A percentile compares a stretch with the other conserved stretches of the same genome.
Conservation (phyloP, 2,113 vertebrate genomes). For the Notechis scutatus region DNA sequence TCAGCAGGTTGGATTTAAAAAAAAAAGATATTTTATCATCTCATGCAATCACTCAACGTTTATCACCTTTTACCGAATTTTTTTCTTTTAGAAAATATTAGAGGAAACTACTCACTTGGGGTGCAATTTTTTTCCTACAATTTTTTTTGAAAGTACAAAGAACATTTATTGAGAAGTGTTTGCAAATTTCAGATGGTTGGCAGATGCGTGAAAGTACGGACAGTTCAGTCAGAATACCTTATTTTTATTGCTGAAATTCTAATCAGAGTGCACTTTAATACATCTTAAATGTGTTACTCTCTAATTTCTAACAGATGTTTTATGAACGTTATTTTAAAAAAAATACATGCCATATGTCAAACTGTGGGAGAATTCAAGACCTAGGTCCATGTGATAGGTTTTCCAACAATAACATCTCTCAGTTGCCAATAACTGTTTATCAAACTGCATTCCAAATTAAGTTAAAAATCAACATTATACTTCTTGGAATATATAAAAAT, state of each 20-base stretch:
- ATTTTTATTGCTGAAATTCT: constrained; percentile 67
- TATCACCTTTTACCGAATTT: neutral
- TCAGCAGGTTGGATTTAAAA: neutral
- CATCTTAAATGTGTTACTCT: constrained; percentile 66
- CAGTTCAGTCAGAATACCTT: constrained; percentile 63
- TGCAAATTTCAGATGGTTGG: constrained; percentile 58
- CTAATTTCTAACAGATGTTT: constrained; percentile 72
- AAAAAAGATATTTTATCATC: neutral
- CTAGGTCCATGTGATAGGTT: constrained; percentile 50
- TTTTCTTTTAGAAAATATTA: neutral
- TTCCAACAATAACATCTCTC: constrained; percentile 59
- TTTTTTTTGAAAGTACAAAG: constrained; percentile 41
- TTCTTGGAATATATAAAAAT: constrained; percentile 49
- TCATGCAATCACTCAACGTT: neutral
- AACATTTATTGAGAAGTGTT: constrained; percentile 51
- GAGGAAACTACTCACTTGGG: neutral
- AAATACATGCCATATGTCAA: constrained; percentile 53
- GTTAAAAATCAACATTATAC: constrained; percentile 62
- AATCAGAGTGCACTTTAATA: constrained; percentile 68
- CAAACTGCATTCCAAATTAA: constrained; percentile 59
- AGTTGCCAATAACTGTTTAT: constrained; percentile 65
- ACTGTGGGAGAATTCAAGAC: constrained; percentile 58
- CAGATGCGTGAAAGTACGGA: constrained; percentile 61
- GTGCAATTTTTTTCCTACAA: neutral
- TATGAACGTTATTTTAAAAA: constrained; percentile 52